These are phyloP conservation scores for Echinometra lucunter DNA, from an alignment of 53 echinoderm and acorn worm genomes.

Conservation along the genomic window DNA sequence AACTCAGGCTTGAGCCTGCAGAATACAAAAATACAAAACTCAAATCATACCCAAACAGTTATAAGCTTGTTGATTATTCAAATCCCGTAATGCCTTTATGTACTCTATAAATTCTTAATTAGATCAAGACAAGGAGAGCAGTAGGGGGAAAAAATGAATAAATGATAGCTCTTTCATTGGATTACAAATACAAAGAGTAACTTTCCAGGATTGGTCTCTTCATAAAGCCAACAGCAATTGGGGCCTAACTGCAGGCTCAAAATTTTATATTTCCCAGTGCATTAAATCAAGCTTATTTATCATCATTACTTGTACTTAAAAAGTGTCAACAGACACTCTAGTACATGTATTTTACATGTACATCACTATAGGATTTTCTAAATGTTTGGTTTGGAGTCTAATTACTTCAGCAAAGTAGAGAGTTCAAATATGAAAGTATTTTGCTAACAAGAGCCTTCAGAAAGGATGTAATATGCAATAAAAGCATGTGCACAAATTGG, in stretches of 20 bases:
- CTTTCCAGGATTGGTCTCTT: neutral
- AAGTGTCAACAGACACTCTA: no score
- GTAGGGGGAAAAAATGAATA: neutral
- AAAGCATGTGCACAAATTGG: no score
- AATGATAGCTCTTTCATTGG: neutral
- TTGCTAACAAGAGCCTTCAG: no score
- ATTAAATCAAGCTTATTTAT: no score
- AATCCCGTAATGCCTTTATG: neutral
- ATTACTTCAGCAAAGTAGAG: no score
- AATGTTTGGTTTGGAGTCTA: no score
- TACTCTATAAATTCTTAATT: neutral
- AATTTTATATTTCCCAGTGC: no score
- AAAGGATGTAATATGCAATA: no score
- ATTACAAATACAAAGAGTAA: neutral
- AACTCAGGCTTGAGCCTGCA: neutral
- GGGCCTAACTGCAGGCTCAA: neutral
- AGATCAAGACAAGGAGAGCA: neutral
- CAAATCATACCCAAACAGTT: neutral
- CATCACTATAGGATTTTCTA: no score
- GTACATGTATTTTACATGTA: no score
- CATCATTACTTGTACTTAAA: no score
- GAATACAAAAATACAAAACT: neutral
- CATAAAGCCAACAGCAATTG: neutral
- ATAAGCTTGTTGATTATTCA: neutral
- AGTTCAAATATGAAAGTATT: neutral